Evolutionary conservation across 2,888 invertebrate species (phyloP).

Genomic region (Peribatodes rhomboidaria): DNA sequence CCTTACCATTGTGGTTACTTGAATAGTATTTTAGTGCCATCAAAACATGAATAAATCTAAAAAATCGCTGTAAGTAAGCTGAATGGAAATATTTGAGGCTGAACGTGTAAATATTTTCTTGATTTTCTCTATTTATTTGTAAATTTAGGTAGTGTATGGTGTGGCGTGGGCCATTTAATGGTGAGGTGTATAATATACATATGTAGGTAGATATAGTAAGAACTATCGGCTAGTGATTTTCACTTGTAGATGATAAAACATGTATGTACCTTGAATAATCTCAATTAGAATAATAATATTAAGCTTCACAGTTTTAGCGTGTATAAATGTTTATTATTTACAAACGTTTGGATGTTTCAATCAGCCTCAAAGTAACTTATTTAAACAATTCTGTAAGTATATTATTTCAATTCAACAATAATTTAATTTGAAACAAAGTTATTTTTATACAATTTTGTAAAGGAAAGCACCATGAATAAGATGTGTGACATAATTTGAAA

Average conservation of each 20-base stretch:
- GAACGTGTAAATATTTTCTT: slow-evolving; percentile 45
- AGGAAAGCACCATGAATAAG: slow-evolving; percentile 74
- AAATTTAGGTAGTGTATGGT: slow-evolving; percentile 52
- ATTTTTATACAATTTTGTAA: slow-evolving; percentile 75
- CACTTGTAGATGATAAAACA: slow-evolving; percentile 62
- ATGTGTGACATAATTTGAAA: slow-evolving; percentile 80
- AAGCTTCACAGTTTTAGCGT: slow-evolving; percentile 40
- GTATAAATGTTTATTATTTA: slow-evolving; percentile 40
- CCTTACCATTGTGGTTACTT: slow-evolving; percentile 51
- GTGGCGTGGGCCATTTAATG: slow-evolving; percentile 68
- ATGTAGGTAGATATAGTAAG: slow-evolving; percentile 52
- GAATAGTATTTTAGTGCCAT: slow-evolving; percentile 62
- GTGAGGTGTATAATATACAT: slow-evolving; percentile 49
- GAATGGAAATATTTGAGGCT: slow-evolving; percentile 43
- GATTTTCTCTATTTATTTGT: slow-evolving; percentile 48
- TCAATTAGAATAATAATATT: slow-evolving; percentile 68
- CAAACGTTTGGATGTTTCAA: slow-evolving; percentile 46
- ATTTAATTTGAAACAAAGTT: slow-evolving; percentile 61
- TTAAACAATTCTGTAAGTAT: slow-evolving; percentile 46
- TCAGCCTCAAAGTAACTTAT: slow-evolving; percentile 56
- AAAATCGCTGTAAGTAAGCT: slow-evolving; percentile 31
- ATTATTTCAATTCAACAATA: slow-evolving; percentile 47
- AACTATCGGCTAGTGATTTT: slow-evolving; percentile 68
- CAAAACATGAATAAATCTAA: slow-evolving; percentile 42
- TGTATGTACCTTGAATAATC: slow-evolving; percentile 80